Evolutionary conservation across 53 echinoderm and acorn worm species (phyloP), one percentile per base, ranked within the genome.

Genomic region (Apostichopus leukothele): DNA sequence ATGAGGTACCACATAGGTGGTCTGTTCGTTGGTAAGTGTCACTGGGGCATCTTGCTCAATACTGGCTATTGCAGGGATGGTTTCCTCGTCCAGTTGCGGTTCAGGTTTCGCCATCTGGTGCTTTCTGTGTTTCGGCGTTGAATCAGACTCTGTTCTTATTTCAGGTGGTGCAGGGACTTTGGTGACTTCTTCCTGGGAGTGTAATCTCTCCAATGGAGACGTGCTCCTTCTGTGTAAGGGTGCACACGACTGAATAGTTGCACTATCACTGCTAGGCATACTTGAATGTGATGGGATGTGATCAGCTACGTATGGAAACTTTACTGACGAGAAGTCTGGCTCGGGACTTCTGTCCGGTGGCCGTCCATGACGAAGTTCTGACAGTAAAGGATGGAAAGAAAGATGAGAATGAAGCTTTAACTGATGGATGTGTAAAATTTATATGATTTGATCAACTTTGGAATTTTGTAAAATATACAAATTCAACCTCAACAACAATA

Each of bases 331-430:
- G n/a, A 21, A 60, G 21, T 60, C 84, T 59, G 84, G 84, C 12
- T 84, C 84, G 13, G 73, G 93, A 92, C 83, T 92, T 90, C 77
- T 94, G 88, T 93, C 96, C 78, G 96, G 96, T 25, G 96, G 93
- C 73, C 93, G 93, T 77, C 94, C 96, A 94, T 96, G 96, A 53
- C 96, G 91, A 71, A 95, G 85, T 93, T 96, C 96, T 96, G 90
- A 10, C 10, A 79, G 18, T 4, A 11, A 12, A 84, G 16, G 53
- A 83, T 1, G 50, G 10, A n/a, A 23, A 76, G 9, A 23, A 16
- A 5, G 5, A 76, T 23, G 50, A 7, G 16, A 63, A 63, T 13
- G 63, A 63, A 13, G 39, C 39, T 39, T 39, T 39, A 39, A 39
- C 39, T 39, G 39, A 39, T 39, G 39, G 39, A 39, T 39, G 39